Evolutionary conservation across 2,888 invertebrate species (phyloP), one percentile per base, ranked within the genome.

Genomic region (Drosophila greeni): DNA sequence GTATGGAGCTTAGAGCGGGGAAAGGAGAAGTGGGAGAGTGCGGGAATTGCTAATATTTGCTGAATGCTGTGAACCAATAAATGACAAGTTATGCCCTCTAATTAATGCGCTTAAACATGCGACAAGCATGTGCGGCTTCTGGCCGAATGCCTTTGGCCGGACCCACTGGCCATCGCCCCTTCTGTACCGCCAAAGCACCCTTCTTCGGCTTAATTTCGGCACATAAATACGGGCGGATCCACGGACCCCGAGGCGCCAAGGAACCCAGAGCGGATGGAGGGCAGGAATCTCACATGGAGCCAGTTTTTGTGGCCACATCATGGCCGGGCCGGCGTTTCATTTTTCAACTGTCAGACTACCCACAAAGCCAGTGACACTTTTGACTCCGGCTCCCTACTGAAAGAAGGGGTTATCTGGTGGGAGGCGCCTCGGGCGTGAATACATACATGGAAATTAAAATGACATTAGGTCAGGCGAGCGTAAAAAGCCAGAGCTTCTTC

Each of bases 41-140:
- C 26, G 26, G 29, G 12, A 56, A 36, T 29, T 40, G 24, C 58
- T 69, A 71, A 66, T 70, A 71, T 75, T 68, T 66, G 67, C 56
- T 31, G 52, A 62, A 64, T 65, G 69, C 66, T 75, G 62, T 66
- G 71, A 59, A 26, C 75, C 78, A 73, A 82, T 82, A 82, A 73
- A 82, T 80, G 78, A 67, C 71, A 70, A 81, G 81, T 77, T 77
- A 82, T 82, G 78, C 64, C 60, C 55, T 70, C 70, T 75, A 82
- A 79, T 80, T 81, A 79, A 82, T 80, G 71, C 77, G 77, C 58
- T 66, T 62, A 71, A 70, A 71, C 77, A 78, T 82, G 81, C 70
- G 67, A 57, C 61, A 65, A 64, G 70, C 83, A 52, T 73, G 66
- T 79, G 74, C 60, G 71, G 53, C 65, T 51, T 43, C 29, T 48